These are phyloP conservation scores for Lasioglossum malachurum DNA, from an alignment of 2,888 invertebrate genomes.

Conservation along the genomic window DNA sequence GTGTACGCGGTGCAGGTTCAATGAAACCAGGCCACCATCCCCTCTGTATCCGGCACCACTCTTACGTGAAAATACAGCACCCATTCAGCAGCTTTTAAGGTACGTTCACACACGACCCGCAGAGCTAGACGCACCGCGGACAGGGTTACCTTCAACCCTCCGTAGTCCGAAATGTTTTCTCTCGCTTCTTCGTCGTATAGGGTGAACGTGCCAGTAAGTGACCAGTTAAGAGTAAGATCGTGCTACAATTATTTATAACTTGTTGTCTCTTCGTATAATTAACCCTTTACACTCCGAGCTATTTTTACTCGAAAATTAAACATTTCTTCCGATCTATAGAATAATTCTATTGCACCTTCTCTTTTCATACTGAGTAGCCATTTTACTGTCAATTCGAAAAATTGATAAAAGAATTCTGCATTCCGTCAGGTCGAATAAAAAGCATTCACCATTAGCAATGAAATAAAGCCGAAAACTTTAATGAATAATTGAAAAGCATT, in stretches of 20 bases:
- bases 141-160: neutral
- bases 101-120: constrained; percentile 67
- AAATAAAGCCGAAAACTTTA: too few relatives aligned
- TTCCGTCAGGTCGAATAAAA: too few relatives aligned
- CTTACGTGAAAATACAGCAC: constrained; percentile 76
- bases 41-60: constrained; percentile 60
- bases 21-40: constrained; percentile 82
- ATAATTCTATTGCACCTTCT: too few relatives aligned
- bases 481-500: too few relatives aligned
- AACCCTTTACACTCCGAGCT: too few relatives aligned
- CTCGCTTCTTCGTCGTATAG: neutral
- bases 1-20: constrained; percentile 78
- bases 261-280: neutral
- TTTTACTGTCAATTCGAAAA: too few relatives aligned
- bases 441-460: too few relatives aligned
- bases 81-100: constrained; percentile 73
- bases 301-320: too few relatives aligned
- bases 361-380: too few relatives aligned
- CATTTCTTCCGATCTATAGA: too few relatives aligned
- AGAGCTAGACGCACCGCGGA: neutral
- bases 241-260: neutral
- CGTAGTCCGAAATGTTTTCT: neutral
- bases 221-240: neutral
- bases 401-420: too few relatives aligned
- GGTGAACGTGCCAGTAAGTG: neutral